Base-by-base conservation (phyloP, 1,140 invertebrate species). In the Hyposmocoma kahamanoa region DNA sequence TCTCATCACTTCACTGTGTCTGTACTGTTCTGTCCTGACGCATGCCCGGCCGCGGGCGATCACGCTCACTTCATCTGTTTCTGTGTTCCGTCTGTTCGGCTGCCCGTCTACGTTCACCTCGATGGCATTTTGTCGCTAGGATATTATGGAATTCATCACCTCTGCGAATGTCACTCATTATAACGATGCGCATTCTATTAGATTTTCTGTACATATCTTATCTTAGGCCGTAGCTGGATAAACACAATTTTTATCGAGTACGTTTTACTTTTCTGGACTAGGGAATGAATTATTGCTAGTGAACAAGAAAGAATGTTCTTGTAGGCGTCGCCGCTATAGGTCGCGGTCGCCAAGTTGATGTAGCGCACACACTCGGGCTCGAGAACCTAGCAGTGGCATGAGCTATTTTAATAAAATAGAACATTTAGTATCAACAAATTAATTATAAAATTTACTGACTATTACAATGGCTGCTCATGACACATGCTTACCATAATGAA, bases 1-100 rank as follows among this genome's bases (percentile, higher is more conserved):
- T 84, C 62, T 84, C 81, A 84, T 84, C 75, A 80, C 78, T 80
- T 82, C 76, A 81, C 76, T 84, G 71, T 82, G 77, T 84, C 73
- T 84, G 79, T 84, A 63, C 81, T 84, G 80, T 84, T 57, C 80
- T 84, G 78, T 84, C 80, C 80, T 75, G 78, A 81, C 72, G 81
- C 81, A 84, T 84, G 81, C 81, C 81, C 78, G 74, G 70, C 62
- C 71, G 76, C 72, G 78, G 75, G 74, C 76, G 69, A 82, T 84
- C 79, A 83, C 77, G 77, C 79, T 83, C 79, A 83, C 79, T 82
- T 78, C 79, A 83, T 85, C 79, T 82, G 79, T 85, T 52, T 84
- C 74, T 85, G 73, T 85, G 79, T 85, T 62, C 70, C 75, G 81
- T 78, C 77, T 80, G 61, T 72, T 63, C 72, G 75, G 71, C 75